Evolutionary conservation across 2,113 vertebrate species (phyloP).

Genomic region (Datnioides undecimradiatus): DNA sequence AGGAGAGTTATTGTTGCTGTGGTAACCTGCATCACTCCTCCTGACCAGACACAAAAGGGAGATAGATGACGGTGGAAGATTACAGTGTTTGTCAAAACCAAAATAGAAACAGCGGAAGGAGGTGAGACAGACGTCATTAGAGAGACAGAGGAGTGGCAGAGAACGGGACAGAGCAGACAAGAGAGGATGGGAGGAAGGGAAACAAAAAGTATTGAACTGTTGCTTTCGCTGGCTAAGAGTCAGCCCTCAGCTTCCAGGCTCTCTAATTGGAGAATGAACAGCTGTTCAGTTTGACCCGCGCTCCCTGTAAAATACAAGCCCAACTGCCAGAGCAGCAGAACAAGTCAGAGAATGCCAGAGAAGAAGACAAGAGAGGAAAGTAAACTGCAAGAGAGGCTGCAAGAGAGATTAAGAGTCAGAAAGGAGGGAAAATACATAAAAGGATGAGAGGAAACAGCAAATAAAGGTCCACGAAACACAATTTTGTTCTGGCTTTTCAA

Average conservation of each 20-base stretch:
- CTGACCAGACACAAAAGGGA: conserved; percentile 23
- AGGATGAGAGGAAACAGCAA: background rate
- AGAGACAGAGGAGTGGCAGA: conserved; percentile 5
- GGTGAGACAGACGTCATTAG: conserved; percentile 17
- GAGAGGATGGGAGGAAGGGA: background rate
- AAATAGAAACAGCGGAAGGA: conserved; percentile 8
- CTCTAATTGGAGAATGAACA: conserved; percentile 67
- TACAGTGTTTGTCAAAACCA: background rate
- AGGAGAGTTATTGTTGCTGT: conserved; percentile 43
- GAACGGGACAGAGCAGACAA: background rate
- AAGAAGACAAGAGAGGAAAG: background rate
- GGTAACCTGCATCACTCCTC: conserved; percentile 49
- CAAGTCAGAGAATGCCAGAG: background rate
- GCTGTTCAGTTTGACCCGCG: conserved; percentile 62
- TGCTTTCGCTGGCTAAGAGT: background rate
- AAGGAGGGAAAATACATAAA: background rate
- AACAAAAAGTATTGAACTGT: background rate
- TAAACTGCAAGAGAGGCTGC: background rate
- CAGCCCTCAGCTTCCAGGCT: conserved; percentile 18
- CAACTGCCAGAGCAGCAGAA: background rate
- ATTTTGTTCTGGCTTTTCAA: background rate
- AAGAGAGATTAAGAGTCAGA: conserved; percentile 8
- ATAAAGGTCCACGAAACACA: background rate
- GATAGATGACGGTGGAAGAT: background rate
- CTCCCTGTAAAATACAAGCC: conserved; percentile 15